Evolutionary conservation across 2,888 invertebrate species (phyloP).

Genomic region (Dione vanillae): DNA sequence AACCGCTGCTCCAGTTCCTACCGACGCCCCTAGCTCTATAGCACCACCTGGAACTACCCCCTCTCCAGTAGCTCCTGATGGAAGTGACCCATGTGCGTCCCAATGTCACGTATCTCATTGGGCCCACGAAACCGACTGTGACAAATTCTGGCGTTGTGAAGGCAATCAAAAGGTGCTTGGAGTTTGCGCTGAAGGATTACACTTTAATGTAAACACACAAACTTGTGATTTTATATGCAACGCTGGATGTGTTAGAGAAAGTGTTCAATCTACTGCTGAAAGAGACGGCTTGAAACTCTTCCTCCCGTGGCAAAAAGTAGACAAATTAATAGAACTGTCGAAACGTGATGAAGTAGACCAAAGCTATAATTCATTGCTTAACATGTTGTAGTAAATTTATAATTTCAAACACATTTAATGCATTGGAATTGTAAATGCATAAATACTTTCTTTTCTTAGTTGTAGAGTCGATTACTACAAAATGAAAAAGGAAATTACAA

Average conservation of each 20-base stretch:
- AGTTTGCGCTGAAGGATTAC: constrained; percentile 67
- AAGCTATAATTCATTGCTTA: neutral
- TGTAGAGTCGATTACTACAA: neutral
- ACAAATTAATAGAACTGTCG: constrained; percentile 41
- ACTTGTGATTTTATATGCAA: constrained; percentile 72
- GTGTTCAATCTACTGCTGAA: constrained; percentile 52
- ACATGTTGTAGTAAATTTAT: neutral
- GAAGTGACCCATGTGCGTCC: constrained; percentile 54
- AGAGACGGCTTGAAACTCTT: constrained; percentile 60
- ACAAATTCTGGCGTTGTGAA: constrained; percentile 71
- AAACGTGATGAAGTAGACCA: neutral
- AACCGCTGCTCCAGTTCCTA: neutral
- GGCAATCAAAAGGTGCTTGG: constrained; percentile 55
- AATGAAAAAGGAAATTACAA: too few relatives aligned
- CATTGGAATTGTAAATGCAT: too few relatives aligned
- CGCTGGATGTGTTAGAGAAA: constrained; percentile 57
- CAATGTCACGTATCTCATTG: constrained; percentile 67
- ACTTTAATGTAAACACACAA: constrained; percentile 62
- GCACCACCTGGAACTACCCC: neutral
- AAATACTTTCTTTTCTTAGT: too few relatives aligned
- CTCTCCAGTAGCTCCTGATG: constrained; percentile 1
- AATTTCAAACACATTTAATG: too few relatives aligned
- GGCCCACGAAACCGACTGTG: constrained; percentile 68
- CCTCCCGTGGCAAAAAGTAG: constrained; percentile 61
- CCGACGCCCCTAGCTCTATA: neutral